These are phyloP conservation scores for Podiceps cristatus DNA, from an alignment of 2,113 vertebrate species.

Conservation along the genomic window DNA sequence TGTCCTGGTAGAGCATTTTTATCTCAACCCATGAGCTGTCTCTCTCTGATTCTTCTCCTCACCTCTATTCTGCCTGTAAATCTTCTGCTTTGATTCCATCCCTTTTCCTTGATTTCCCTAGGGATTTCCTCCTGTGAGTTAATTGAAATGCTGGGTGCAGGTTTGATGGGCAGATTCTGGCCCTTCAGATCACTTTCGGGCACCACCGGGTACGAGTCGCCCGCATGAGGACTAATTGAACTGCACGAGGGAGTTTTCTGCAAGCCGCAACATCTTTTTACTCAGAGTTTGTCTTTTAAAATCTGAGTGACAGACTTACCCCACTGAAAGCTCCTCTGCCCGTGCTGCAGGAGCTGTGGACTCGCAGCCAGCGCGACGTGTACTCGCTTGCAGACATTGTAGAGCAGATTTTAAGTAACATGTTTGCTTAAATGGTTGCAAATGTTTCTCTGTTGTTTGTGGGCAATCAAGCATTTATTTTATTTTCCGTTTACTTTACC, in stretches of 20 bases:
- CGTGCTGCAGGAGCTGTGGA: neutral
- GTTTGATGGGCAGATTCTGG: neutral
- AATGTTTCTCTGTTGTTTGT: conserved; percentile 5
- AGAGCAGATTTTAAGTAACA: neutral
- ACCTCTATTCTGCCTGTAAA: neutral
- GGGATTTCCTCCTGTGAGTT: neutral
- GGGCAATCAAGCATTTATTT: neutral
- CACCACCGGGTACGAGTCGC: neutral
- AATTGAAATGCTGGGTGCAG: neutral
- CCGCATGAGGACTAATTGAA: neutral
- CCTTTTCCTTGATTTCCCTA: neutral
- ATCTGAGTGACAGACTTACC: neutral
- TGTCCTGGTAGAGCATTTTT: too few relatives aligned
- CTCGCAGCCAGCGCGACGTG: accelerated
- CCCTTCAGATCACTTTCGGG: neutral
- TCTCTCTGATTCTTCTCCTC: too few relatives aligned
- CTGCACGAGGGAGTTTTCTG: neutral
- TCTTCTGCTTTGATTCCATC: neutral
- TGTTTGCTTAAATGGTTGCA: neutral
- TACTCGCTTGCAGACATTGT: neutral
- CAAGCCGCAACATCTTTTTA: neutral
- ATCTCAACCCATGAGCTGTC: too few relatives aligned
- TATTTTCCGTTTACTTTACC: neutral
- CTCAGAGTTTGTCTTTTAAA: neutral
- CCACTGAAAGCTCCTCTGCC: neutral